These are phyloP conservation scores for Meiosimyza decipiens DNA, from an alignment of 2,888 invertebrate genomes.

Conservation along the genomic window DNA sequence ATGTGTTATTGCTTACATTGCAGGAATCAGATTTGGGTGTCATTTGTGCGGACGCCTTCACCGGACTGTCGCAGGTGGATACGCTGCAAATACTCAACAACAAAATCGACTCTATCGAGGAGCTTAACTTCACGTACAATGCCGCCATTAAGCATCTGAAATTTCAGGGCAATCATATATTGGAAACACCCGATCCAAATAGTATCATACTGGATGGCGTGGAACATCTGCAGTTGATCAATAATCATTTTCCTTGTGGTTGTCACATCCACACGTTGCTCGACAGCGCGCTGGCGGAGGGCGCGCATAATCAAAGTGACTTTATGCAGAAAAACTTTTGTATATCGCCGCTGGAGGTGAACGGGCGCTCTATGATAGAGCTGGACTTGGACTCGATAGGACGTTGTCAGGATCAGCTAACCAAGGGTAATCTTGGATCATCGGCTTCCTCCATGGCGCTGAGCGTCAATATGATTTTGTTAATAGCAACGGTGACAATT, in stretches of 20 bases:
- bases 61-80: slow-evolving; percentile 78
- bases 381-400: slow-evolving; percentile 76
- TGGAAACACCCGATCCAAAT: slow-evolving; percentile 78
- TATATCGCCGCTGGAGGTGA: slow-evolving; percentile 86
- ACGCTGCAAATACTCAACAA: slow-evolving; percentile 83
- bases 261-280: slow-evolving; percentile 84
- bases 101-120: slow-evolving; percentile 85
- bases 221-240: slow-evolving; percentile 76
- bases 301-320: slow-evolving; percentile 71
- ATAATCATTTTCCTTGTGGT: slow-evolving; percentile 89
- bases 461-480: slow-evolving; percentile 58
- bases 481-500: slow-evolving; percentile 57
- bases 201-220: slow-evolving; percentile 79
- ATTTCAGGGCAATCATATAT: slow-evolving; percentile 85
- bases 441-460: slow-evolving; percentile 64
- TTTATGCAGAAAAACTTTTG: slow-evolving; percentile 84
- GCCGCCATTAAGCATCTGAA: slow-evolving; percentile 78
- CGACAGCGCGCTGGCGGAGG: slow-evolving; percentile 79
- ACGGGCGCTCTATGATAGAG: slow-evolving; percentile 79
- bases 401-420: slow-evolving; percentile 76
- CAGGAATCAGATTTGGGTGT: slow-evolving; percentile 86
- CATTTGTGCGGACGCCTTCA: slow-evolving; percentile 79
- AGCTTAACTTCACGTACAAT: slow-evolving; percentile 76
- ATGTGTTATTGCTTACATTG: slow-evolving; percentile 79
- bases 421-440: slow-evolving; percentile 74